phyloP scores from a whole-genome alignment of 2,888 invertebrate species.

The Leucophora obtusa region DNA sequence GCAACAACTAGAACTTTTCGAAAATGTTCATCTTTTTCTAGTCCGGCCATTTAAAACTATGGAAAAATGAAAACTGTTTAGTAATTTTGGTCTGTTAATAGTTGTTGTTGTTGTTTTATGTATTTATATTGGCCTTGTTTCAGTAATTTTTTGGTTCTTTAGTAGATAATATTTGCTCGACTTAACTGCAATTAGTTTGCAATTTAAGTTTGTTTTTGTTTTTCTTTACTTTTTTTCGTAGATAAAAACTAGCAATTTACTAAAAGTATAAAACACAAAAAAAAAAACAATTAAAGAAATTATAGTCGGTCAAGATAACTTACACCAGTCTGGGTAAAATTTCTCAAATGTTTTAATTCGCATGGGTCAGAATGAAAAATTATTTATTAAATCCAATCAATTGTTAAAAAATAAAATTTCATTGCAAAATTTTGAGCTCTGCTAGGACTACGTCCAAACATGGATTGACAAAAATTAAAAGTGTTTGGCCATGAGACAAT shows the following conservation, averaged over 20 bases:
- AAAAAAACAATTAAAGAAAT: constrained; percentile 7
- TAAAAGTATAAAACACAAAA: neutral
- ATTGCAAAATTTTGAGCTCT: too few relatives aligned
- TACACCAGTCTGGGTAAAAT: too few relatives aligned
- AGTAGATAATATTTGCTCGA: constrained; percentile 70
- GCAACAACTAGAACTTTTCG: constrained; percentile 32
- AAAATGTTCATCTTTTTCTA: neutral
- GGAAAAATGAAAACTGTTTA: neutral
- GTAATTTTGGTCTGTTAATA: constrained; percentile 21
- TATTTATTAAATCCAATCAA: too few relatives aligned
- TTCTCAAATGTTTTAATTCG: too few relatives aligned
- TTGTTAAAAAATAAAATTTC: too few relatives aligned
- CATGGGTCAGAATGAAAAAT: too few relatives aligned
- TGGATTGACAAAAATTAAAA: too few relatives aligned
- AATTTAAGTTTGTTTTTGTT: constrained; percentile 70
- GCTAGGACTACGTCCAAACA: too few relatives aligned
- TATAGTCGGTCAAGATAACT: too few relatives aligned
- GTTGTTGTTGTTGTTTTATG: constrained; percentile 15
- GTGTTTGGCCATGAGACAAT: too few relatives aligned
- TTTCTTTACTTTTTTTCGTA: constrained; percentile 13
- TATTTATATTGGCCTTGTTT: constrained; percentile 10
- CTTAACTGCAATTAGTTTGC: constrained; percentile 78
- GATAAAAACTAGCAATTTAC: constrained; percentile 14
- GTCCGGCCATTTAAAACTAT: constrained; percentile 6
- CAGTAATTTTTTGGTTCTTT: constrained; percentile 35